Percentiles rank a stretch among this genome's conserved stretches.
Conservation (phyloP, 2,888 invertebrate genomes). For the Carabus problematicus region DNA sequence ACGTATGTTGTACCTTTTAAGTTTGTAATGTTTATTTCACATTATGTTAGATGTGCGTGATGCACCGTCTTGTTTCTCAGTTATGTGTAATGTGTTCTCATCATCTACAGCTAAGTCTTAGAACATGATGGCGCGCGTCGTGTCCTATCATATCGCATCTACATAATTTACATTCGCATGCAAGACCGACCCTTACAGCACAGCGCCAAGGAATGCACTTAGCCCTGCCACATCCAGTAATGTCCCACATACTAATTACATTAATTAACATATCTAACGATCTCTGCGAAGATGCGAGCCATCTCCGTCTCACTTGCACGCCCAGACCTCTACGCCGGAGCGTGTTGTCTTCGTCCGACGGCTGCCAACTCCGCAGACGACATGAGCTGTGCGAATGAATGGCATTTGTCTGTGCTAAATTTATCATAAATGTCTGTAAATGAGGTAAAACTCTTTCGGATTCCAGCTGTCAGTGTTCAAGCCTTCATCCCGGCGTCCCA, state of each 20-base stretch:
- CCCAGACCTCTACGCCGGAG: neutral
- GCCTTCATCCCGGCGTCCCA: slow-evolving; percentile 21
- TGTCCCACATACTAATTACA: slow-evolving; percentile 43
- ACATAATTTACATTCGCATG: no score
- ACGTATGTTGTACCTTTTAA: no score
- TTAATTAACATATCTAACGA: slow-evolving; percentile 41
- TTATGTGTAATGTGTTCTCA: no score
- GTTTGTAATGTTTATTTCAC: no score
- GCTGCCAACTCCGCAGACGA: slow-evolving; percentile 23
- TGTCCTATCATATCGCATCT: no score
- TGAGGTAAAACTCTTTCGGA: slow-evolving; percentile 47
- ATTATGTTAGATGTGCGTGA: no score
- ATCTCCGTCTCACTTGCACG: slow-evolving; percentile 11
- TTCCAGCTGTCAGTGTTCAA: slow-evolving; percentile 34
- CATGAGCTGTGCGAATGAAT: slow-evolving; percentile 47
- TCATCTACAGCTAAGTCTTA: no score
- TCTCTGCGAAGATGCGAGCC: slow-evolving; percentile 4
- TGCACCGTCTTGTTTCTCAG: no score
- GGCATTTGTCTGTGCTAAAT: slow-evolving; percentile 52
- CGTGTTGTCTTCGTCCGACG: slow-evolving; percentile 11
- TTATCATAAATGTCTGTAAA: slow-evolving; percentile 52
- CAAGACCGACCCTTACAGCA: no score
- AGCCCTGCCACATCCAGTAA: slow-evolving; percentile 37
- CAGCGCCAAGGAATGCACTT: slow-evolving; percentile 34
- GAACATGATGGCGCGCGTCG: no score